Conservation (phyloP, 2,888 invertebrate species). For the Tinea semifulvella region DNA sequence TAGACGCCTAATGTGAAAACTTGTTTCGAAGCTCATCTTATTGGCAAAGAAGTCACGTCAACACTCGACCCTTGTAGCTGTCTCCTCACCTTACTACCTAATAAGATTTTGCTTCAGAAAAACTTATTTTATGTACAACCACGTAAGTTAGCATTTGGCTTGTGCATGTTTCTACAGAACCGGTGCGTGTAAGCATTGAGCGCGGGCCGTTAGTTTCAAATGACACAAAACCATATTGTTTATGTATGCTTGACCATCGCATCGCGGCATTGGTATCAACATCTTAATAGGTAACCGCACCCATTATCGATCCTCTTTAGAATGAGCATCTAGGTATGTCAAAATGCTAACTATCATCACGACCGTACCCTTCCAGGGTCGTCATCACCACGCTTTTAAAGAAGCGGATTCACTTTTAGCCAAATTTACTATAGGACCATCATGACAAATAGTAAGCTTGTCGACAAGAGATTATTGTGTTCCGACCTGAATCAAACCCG, state of each 20-base stretch:
- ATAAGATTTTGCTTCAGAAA: background rate
- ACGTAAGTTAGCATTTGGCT: background rate
- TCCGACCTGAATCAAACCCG: no score
- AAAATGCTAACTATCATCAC: no score
- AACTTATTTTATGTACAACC: background rate
- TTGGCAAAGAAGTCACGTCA: constrained; percentile 44
- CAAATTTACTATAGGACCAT: no score
- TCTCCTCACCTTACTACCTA: constrained; percentile 19
- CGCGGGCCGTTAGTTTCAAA: constrained; percentile 46
- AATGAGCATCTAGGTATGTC: no score
- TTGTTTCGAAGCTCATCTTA: constrained; percentile 17
- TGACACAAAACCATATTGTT: constrained; percentile 50
- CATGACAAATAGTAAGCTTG: no score
- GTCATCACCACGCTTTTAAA: no score
- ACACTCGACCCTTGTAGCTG: constrained; percentile 41
- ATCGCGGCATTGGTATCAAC: no score
- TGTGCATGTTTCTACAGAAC: background rate
- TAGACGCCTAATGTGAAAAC: background rate
- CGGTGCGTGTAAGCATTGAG: constrained; percentile 33
- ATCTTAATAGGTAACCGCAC: background rate
- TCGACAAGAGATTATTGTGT: no score
- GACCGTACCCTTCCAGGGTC: no score
- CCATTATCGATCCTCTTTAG: no score
- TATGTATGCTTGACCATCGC: constrained; percentile 17
- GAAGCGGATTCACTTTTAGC: no score